Evolutionary conservation across 2,797 vertebrate genomes (phyloP), one percentile per base, ranked within the genome.

Genomic region (Leptodactylus fallax): DNA sequence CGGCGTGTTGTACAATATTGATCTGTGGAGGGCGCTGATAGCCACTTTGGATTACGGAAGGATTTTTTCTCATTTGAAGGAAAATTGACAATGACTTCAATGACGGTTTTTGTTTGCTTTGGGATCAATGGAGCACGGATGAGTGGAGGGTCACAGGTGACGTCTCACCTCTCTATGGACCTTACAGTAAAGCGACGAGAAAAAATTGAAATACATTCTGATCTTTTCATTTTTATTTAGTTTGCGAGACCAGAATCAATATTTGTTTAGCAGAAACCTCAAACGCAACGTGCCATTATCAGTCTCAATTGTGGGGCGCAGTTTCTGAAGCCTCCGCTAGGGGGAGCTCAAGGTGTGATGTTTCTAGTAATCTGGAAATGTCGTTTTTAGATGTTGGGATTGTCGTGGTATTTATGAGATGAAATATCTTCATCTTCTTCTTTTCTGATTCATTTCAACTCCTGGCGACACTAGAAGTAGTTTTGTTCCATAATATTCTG

Each of bases 251-350:
- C 36, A 47, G 11, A n/a, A 10, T 74, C 71, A 49, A n/a, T 47
- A 21, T 49, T 9, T 21, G 12, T 72, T 47, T 19, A 21, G 45
- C 5, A 74, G 21, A 27, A 69, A 27, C 12, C 23, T 27, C 0
- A 3, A 74, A 49, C 17, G 17, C 11, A 17, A 17, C 25, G 12
- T 8, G 71, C 6, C 4, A 21, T 74, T 12, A 47, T 12, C 10
- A 2, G 4, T 10, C 45, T 36, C 13, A 2, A 16, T 36, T 74
- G 45, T 49, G 71, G 11, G 47, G 45, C 25, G 76, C 12, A 23
- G 76, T 25, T 79, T 60, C 21, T 17, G 71, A 7, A 7, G 12
- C 4, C 14, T 7, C 87, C 87, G 79, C 82, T 79, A 88, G 87
- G 51, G 51, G 81, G 81, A 8, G 58, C 55, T 67, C 77, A 11